Base-by-base conservation (phyloP, 1,140 invertebrate genomes). In the Dendrolimus punctatus region DNA sequence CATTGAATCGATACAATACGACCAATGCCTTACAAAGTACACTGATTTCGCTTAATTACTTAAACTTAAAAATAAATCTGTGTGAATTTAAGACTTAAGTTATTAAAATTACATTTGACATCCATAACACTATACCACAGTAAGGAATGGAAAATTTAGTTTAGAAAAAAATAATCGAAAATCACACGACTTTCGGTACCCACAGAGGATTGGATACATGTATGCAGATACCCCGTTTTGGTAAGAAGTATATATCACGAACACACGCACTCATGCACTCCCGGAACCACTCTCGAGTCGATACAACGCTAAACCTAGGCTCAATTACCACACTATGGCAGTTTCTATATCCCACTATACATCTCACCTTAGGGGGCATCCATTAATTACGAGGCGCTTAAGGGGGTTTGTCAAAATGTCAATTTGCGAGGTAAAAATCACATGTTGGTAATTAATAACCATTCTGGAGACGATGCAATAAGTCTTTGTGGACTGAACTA, bases 41-140 rank as follows among this genome's bases (percentile, higher is more conserved):
- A 82, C 74, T 78, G 76, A 78, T 80, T 78, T 80, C 70, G 71
- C 79, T 82, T 80, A 67, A 62, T 60, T 61, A 82, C 56, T 62
- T 69, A 79, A 85, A 85, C 76, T 82, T 85, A 84, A 85, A 74
- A 80, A 82, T 79, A 81, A 68, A 68, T 76, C 67, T 68, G 71
- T 64, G 61, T 73, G 73, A 76, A 74, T 78, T 73, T 60, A 68
- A 64, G 65, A 76, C 73, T 72, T 74, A 74, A 56, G 23, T 23
- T 23, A 59, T 60, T 62, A 66, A 73, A 57, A 73, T 72, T 75
- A 69, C 73, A 79, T 78, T 73, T 77, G 73, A 74, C 71, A 69
- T 78, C 68, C 70, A 78, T 78, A 75, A 76, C 63, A 64, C 73
- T 82, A 80, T 78, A 82, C 77, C 78, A 81, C 81, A 81, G 76